Percentiles rank a stretch among this genome's conserved stretches.
Conservation (phyloP, 1,140 invertebrate species). For the Acromyrmex charruanus region DNA sequence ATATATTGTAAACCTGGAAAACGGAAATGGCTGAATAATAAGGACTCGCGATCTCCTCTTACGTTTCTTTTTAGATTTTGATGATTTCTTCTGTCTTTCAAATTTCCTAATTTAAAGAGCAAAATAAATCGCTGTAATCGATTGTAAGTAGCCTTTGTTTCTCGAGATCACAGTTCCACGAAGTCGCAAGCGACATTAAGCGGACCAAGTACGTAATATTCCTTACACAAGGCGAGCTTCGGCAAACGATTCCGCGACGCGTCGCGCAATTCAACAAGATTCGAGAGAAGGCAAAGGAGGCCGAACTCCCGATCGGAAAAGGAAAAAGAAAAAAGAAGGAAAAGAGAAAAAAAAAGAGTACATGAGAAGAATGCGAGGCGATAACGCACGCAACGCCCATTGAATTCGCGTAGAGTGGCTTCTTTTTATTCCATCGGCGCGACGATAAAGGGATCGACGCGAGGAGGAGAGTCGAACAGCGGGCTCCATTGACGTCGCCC, state of each 20-base stretch:
- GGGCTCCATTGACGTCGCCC: conserved; percentile 69
- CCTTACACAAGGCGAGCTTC: not conserved
- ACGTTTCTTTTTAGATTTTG: not conserved
- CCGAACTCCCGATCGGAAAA: not conserved
- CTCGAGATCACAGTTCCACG: not conserved
- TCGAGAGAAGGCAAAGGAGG: conserved; percentile 1
- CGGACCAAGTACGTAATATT: not conserved
- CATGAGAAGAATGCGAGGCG: conserved; percentile 11
- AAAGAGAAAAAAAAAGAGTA: not conserved
- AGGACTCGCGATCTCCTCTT: not conserved
- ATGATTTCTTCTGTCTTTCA: not conserved
- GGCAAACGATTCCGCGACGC: conserved; percentile 23
- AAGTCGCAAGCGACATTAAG: not conserved
- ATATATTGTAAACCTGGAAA: not conserved
- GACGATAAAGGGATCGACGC: conserved; percentile 69
- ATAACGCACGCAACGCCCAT: conserved; percentile 51
- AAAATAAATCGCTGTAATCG: not conserved
- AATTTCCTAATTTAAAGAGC: conserved; percentile 8
- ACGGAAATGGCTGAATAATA: conserved; percentile 15
- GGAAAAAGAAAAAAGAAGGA: not conserved
- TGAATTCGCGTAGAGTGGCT: conserved; percentile 58
- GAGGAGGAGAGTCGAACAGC: conserved; percentile 66
- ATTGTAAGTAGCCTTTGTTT: not conserved
- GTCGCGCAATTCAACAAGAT: conserved; percentile 1
- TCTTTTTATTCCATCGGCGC: conserved; percentile 63